These are phyloP conservation scores for Moxostoma hubbsi DNA, from an alignment of 2,797 vertebrate species.

Conservation along the genomic window DNA sequence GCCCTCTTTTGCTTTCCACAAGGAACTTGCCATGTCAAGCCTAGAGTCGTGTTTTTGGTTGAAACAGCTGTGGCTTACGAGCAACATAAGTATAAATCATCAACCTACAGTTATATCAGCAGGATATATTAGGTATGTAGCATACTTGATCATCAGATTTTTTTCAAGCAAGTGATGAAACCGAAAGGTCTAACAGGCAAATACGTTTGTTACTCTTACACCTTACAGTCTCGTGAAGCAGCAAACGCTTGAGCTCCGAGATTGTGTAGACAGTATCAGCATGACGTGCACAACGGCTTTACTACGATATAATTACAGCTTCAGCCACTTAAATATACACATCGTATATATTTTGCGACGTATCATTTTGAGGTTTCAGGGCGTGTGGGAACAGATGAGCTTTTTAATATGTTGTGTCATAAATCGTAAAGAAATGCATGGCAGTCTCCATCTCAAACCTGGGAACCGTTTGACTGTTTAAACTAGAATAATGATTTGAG, in stretches of 20 bases:
- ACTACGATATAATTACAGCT: neutral
- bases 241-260: neutral
- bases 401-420: neutral
- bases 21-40: constrained; percentile 48
- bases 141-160: neutral
- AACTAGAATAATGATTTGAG: no score
- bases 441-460: no score
- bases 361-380: neutral
- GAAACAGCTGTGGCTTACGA: constrained; percentile 1
- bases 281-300: neutral
- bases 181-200: neutral
- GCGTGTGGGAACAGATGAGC: neutral
- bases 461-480: no score
- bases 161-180: neutral
- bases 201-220: neutral
- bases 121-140: constrained; percentile 4
- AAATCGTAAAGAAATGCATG: neutral
- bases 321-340: neutral
- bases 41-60: constrained; percentile 30
- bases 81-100: neutral
- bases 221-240: neutral
- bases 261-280: neutral
- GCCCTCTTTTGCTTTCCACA: constrained; percentile 26
- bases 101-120: neutral
- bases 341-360: neutral